These are phyloP conservation scores for Gorilla gorilla DNA, from an alignment of 2,113 vertebrate genomes.

Conservation along the genomic window DNA sequence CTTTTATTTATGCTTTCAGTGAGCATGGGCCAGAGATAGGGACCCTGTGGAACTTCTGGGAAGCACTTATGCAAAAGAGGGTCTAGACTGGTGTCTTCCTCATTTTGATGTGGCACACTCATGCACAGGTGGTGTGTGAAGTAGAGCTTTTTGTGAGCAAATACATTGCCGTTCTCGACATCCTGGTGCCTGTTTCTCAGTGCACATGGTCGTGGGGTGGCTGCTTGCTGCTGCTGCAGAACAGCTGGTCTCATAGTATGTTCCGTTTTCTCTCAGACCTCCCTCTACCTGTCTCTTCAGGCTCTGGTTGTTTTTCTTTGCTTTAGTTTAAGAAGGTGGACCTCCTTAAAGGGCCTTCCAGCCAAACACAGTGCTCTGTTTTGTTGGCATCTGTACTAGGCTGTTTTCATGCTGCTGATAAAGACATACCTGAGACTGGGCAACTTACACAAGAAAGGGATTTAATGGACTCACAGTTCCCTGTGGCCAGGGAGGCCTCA, in stretches of 20 bases:
- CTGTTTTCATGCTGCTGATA: too few species aligned
- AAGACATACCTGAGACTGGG: too few species aligned
- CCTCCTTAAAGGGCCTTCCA: neutral
- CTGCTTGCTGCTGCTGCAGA: neutral
- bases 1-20: neutral
- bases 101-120: neutral
- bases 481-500: too few species aligned
- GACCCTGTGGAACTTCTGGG: neutral
- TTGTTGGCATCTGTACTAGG: neutral
- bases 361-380: neutral
- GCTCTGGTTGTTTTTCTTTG: neutral
- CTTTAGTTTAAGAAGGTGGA: neutral
- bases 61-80: neutral
- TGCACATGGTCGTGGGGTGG: too few species aligned
- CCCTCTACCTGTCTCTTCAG: neutral
- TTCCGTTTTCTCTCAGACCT: neutral
- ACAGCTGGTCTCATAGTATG: accelerated
- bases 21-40: neutral
- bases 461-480: too few species aligned
- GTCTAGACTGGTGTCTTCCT: neutral
- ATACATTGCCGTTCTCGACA: neutral
- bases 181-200: neutral
- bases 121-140: neutral
- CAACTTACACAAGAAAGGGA: too few species aligned
- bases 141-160: neutral